A percentile compares a stretch with the other conserved stretches of the same genome.
phyloP scores from a whole-genome alignment of 2,797 vertebrate genomes.

The Cheirogaleus major region DNA sequence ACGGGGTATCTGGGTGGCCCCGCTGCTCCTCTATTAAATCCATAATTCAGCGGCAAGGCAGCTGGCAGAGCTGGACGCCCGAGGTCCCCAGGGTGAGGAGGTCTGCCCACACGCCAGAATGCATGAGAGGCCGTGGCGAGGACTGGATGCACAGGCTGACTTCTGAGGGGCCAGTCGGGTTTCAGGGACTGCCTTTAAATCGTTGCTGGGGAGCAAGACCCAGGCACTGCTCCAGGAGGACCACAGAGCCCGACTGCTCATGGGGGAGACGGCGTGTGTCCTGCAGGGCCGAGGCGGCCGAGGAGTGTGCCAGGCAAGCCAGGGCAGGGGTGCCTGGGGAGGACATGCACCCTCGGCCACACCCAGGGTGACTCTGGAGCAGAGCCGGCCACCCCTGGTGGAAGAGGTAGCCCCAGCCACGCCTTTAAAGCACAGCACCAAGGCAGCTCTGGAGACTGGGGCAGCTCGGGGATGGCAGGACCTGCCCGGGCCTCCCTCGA shows the following conservation, averaged over 20 bases:
- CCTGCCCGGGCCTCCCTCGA: neutral
- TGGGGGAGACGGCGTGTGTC: neutral
- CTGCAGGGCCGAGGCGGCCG: neutral
- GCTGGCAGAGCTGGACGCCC: neutral
- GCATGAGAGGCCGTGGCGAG: accelerated
- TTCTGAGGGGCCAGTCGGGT: accelerated
- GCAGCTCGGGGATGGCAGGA: neutral
- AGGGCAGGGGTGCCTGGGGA: neutral
- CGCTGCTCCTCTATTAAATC: constrained; percentile 58
- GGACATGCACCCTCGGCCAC: neutral
- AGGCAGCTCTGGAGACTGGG: neutral
- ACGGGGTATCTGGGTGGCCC: neutral
- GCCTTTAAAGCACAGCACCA: neutral
- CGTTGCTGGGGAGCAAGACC: neutral
- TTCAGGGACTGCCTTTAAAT: neutral
- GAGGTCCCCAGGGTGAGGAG: neutral
- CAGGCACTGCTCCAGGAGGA: accelerated
- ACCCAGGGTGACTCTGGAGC: neutral
- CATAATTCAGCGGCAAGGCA: constrained; percentile 63
- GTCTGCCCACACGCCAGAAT: neutral
- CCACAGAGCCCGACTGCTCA: neutral
- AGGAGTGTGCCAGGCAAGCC: neutral
- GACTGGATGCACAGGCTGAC: neutral
- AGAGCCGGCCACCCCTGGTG: neutral
- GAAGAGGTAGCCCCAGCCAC: neutral